A percentile compares a stretch with the other conserved stretches of the same genome.
These are phyloP conservation scores for Anabacerthia variegaticeps DNA, from an alignment of 2,797 vertebrate species.

Conservation along the genomic window DNA sequence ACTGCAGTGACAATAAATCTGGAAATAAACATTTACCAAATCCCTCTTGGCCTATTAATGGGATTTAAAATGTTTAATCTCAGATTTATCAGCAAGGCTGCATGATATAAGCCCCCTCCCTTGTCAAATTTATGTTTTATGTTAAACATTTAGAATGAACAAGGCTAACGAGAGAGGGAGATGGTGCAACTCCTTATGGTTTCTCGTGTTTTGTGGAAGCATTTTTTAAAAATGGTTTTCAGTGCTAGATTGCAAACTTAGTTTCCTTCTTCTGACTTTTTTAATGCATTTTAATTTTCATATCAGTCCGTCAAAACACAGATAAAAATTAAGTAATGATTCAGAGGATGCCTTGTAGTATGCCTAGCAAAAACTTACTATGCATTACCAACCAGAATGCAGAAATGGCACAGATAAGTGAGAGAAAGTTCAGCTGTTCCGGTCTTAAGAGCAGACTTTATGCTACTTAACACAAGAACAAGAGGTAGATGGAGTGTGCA, in stretches of 20 bases:
- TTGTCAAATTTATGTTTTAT: neutral
- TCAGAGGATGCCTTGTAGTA: neutral
- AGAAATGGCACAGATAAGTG: neutral
- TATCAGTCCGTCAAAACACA: neutral
- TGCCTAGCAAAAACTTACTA: neutral
- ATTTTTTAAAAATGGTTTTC: neutral
- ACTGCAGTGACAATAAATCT: neutral
- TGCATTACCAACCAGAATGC: neutral
- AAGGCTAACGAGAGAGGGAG: neutral
- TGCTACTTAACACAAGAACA: neutral
- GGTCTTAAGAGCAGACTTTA: neutral
- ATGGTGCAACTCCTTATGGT: neutral
- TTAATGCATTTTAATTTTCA: neutral
- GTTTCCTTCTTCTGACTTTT: slow-evolving; percentile 4
- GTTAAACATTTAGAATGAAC: neutral
- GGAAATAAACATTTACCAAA: neutral
- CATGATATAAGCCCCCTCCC: neutral
- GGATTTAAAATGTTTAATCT: neutral
- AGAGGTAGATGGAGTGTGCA: neutral
- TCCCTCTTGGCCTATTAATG: neutral
- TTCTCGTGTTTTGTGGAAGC: neutral
- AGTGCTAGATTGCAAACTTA: neutral
- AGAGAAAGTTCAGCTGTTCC: neutral
- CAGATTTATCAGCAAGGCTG: neutral
- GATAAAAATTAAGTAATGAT: neutral